phyloP scores from a whole-genome alignment of 2,797 vertebrate species.

The Melanotaenia pygmaea region DNA sequence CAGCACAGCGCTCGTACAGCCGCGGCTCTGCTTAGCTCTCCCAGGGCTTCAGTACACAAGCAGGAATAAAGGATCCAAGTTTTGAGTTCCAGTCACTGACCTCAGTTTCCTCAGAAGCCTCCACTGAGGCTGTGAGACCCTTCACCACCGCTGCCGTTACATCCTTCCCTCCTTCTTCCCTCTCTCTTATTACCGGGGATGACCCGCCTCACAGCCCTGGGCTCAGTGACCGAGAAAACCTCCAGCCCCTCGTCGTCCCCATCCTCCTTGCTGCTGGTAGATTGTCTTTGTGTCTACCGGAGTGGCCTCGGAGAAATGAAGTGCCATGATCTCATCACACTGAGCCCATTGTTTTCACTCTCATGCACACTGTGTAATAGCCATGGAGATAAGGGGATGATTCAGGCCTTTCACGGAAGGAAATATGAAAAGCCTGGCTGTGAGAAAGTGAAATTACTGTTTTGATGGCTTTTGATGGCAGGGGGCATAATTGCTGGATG shows the following conservation, averaged over 20 bases:
- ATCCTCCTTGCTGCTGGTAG: constrained; percentile 50
- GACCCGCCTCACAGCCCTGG: constrained; percentile 61
- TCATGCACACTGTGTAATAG: constrained; percentile 75
- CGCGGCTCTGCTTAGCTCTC: constrained; percentile 42
- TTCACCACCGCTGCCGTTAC: constrained; percentile 26
- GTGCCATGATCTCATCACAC: constrained; percentile 76
- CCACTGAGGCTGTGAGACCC: constrained; percentile 37
- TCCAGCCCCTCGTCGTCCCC: constrained; percentile 30
- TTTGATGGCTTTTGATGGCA: constrained; percentile 79
- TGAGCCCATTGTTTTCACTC: constrained; percentile 77
- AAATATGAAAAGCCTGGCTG: constrained; percentile 69
- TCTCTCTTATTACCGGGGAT: constrained; percentile 63
- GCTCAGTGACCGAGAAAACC: constrained; percentile 72
- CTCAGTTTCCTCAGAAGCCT: constrained; percentile 49
- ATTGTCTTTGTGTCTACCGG: constrained; percentile 67
- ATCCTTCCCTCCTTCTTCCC: constrained; percentile 1
- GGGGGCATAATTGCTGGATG: constrained; percentile 80
- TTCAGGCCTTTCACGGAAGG: constrained; percentile 73
- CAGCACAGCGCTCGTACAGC: constrained; percentile 21
- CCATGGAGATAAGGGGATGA: constrained; percentile 78
- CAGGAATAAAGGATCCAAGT: constrained; percentile 59
- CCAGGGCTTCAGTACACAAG: constrained; percentile 45
- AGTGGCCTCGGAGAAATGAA: constrained; percentile 70
- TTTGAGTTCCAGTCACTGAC: constrained; percentile 72
- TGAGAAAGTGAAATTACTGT: constrained; percentile 79